These are phyloP conservation scores for Cheilosia scutellata DNA, from an alignment of 2,888 invertebrate species.

Conservation along the genomic window DNA sequence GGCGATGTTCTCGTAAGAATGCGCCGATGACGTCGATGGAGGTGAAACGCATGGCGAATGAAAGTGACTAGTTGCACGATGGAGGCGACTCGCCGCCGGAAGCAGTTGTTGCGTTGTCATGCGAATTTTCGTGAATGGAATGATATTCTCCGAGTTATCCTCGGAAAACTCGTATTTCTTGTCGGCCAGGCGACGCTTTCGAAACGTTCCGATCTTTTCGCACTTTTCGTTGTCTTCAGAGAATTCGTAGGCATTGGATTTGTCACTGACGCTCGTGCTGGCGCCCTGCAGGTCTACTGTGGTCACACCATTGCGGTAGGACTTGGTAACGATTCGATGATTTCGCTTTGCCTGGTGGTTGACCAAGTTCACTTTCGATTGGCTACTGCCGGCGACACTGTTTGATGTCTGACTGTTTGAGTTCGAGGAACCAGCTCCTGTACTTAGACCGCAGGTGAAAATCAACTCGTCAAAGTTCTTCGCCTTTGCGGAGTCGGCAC, in stretches of 20 bases:
- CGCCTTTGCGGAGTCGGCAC: slow-evolving; percentile 80
- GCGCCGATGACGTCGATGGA: slow-evolving; percentile 78
- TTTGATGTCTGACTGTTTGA: slow-evolving; percentile 53
- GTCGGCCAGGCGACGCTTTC: slow-evolving; percentile 93
- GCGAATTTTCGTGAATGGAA: slow-evolving; percentile 84
- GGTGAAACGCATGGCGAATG: slow-evolving; percentile 84
- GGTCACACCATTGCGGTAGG: slow-evolving; percentile 82
- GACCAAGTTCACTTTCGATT: slow-evolving; percentile 77
- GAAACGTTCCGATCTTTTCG: slow-evolving; percentile 93
- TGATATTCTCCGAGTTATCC: slow-evolving; percentile 88
- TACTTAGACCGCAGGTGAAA: slow-evolving; percentile 84
- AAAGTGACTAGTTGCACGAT: slow-evolving; percentile 81
- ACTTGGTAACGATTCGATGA: slow-evolving; percentile 83
- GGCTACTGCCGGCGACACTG: slow-evolving; percentile 45
- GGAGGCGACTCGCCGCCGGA: slow-evolving; percentile 76
- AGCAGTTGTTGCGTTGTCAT: slow-evolving; percentile 76
- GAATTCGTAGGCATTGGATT: slow-evolving; percentile 89
- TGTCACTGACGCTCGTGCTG: slow-evolving; percentile 86
- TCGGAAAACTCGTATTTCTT: slow-evolving; percentile 97
- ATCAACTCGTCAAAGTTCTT: slow-evolving; percentile 84
- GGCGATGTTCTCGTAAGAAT: slow-evolving; percentile 50
- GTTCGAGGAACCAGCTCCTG: slow-evolving; percentile 66
- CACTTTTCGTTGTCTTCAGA: slow-evolving; percentile 93
- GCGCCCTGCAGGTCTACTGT: slow-evolving; percentile 81
- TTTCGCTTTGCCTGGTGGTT: slow-evolving; percentile 80